Evolutionary conservation across 1,140 invertebrate species (phyloP).

Genomic region (Drosophila truncata): DNA sequence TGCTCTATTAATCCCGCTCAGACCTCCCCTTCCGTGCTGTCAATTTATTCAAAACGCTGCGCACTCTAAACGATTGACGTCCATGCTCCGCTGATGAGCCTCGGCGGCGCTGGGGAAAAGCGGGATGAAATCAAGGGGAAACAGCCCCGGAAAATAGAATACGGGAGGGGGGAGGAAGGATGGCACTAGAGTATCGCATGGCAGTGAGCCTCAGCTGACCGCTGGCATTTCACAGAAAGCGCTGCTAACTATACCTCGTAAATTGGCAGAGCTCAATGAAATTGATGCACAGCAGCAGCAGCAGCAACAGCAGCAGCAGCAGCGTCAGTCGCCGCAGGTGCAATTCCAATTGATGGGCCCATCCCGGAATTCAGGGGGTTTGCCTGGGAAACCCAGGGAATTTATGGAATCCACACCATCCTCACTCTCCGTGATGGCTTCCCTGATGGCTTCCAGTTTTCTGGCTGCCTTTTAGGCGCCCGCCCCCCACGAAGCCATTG

Average conservation of each 20-base stretch:
- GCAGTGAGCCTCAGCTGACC: constrained; percentile 47
- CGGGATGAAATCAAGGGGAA: constrained; percentile 10
- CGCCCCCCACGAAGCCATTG: not conserved
- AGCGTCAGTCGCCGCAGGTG: constrained; percentile 41
- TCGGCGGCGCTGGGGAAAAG: not conserved
- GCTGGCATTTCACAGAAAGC: constrained; percentile 46
- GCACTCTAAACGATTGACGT: constrained; percentile 61
- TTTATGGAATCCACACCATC: constrained; percentile 43
- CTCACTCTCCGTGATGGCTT: not conserved
- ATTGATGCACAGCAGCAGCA: constrained; percentile 47
- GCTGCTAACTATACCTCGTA: constrained; percentile 56
- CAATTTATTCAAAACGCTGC: constrained; percentile 59
- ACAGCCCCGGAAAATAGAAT: not conserved
- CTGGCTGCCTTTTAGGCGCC: not conserved
- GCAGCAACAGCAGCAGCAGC: constrained; percentile 5
- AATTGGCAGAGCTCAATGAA: constrained; percentile 61
- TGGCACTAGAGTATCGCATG: constrained; percentile 2
- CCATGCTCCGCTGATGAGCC: constrained; percentile 29
- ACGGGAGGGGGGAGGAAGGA: not conserved
- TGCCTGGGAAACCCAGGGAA: constrained; percentile 13
- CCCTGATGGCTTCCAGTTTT: not conserved
- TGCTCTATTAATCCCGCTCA: constrained; percentile 23
- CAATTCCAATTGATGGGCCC: constrained; percentile 57
- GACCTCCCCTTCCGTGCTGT: constrained; percentile 11
- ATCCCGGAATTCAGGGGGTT: constrained; percentile 10